These are phyloP conservation scores for Falcunculus frontatus DNA, from an alignment of 2,113 vertebrate species.

Conservation along the genomic window DNA sequence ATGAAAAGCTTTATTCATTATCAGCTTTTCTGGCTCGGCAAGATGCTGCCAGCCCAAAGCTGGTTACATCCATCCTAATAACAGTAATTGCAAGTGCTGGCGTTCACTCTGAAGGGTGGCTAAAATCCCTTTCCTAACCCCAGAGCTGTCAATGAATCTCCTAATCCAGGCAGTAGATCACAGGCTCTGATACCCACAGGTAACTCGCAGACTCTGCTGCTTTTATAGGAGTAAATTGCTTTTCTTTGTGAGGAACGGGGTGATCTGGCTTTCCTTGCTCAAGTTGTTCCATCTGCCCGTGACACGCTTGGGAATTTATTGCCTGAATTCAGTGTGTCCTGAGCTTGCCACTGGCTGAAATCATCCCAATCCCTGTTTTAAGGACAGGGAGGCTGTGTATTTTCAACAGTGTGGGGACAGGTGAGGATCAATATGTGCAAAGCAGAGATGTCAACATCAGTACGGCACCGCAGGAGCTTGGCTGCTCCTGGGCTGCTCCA, in stretches of 20 bases:
- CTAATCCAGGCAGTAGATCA: neutral
- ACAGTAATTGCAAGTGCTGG: neutral
- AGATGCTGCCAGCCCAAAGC: neutral
- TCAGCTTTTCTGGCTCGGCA: neutral
- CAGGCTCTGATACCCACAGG: neutral
- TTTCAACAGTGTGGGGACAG: neutral
- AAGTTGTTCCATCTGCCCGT: neutral
- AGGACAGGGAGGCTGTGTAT: rapidly evolving
- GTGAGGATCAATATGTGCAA: neutral
- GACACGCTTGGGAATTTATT: neutral
- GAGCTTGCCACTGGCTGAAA: neutral
- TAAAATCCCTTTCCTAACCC: neutral
- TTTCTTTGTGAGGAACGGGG: neutral
- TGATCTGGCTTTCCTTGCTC: neutral
- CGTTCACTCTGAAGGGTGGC: neutral
- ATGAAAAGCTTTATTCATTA: neutral
- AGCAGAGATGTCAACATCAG: neutral
- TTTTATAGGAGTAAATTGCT: constrained; percentile 1
- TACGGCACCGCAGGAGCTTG: rapidly evolving
- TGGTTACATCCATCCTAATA: neutral
- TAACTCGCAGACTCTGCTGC: neutral
- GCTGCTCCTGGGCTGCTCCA: neutral
- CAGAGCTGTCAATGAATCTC: neutral
- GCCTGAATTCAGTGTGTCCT: neutral
- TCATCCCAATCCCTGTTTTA: neutral